Evolutionary conservation across 2,888 invertebrate genomes (phyloP), one percentile per base, ranked within the genome.

Genomic region (Lasioglossum pauxillum): DNA sequence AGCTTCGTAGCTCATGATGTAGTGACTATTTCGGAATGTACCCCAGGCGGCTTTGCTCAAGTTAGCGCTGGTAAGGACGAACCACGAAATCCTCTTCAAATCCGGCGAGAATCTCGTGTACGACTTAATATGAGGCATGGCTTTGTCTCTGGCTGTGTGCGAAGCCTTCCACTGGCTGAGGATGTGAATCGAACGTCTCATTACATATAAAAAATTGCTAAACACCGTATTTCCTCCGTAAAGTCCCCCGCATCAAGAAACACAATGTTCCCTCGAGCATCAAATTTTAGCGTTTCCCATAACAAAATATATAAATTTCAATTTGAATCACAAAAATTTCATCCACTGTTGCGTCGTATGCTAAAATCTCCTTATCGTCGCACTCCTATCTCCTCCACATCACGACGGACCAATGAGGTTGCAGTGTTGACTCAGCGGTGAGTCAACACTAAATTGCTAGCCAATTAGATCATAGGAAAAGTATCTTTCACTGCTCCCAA

Each of bases 1-100:
- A 0, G 97, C 97, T 95, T 99, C 99, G 93, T 98, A 99, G 71
- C 98, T 99, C 94, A 98, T 96, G 14, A 99, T 97, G 90, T 95
- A 95, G 78, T 96, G 94, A 2, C 86, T 84, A 46, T 95, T 94
- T 53, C 97, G 96, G 1, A 96, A 94, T 0, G 96, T 96, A 67
- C 99, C 99, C 99, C 99, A 99, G 0, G 99, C 99, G 1, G 99
- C 98, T 96, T 99, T 99, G 19, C 99, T 99, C 49, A 99, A 96
- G 96, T 99, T 99, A 0, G 98, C 98, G 79, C 99, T 99, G 0
- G 99, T 99, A 0, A 99, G 95, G 0, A 98, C 95, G 94, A 98
- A 98, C 97, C 97, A 99, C 0, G 98, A 97, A 5, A 98, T 96
- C 90, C 96, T 95, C n/a, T 95, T 95, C 83, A 95, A 94, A 93